Evolutionary conservation across 2,888 invertebrate genomes (phyloP).

Genomic region (Meandrusa payeni): DNA sequence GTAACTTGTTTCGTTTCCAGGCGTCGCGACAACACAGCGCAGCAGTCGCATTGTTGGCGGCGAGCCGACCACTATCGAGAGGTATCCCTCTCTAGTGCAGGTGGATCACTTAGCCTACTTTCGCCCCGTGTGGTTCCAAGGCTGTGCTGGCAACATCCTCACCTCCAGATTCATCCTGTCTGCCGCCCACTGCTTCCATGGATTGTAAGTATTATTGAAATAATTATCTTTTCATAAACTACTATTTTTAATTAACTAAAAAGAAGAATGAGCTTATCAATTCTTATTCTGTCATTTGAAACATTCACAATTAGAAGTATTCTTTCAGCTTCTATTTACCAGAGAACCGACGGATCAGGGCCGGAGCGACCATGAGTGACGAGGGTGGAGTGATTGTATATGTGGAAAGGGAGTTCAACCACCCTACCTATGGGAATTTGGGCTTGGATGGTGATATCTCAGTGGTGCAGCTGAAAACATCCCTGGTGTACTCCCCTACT

Average conservation of each 20-base stretch:
- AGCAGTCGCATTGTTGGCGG: constrained; percentile 43
- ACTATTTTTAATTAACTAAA: no score
- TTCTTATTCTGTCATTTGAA: no score
- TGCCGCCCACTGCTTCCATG: constrained; percentile 47
- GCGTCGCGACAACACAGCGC: constrained; percentile 26
- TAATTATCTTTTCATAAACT: no score
- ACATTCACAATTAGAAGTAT: no score
- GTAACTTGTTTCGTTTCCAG: constrained; percentile 27
- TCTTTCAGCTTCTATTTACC: constrained; percentile 36
- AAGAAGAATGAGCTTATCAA: no score
- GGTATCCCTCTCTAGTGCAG: constrained; percentile 44
- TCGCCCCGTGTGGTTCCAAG: constrained; percentile 38
- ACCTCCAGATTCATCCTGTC: constrained; percentile 37
- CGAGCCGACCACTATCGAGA: constrained; percentile 37
- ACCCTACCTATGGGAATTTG: constrained; percentile 40
- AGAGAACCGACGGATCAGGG: constrained; percentile 45
- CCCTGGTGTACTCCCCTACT: constrained; percentile 33
- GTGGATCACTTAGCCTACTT: constrained; percentile 34
- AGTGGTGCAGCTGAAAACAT: constrained; percentile 34
- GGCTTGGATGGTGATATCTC: constrained; percentile 46
- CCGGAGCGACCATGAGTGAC: constrained; percentile 47
- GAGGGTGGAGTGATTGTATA: constrained; percentile 44
- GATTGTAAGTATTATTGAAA: constrained; percentile 35
- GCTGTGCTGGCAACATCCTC: constrained; percentile 43
- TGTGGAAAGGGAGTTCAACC: constrained; percentile 36